Evolutionary conservation across 1,140 invertebrate species (phyloP), one percentile per base, ranked within the genome.

Genomic region (Stegodyphus dumicola): DNA sequence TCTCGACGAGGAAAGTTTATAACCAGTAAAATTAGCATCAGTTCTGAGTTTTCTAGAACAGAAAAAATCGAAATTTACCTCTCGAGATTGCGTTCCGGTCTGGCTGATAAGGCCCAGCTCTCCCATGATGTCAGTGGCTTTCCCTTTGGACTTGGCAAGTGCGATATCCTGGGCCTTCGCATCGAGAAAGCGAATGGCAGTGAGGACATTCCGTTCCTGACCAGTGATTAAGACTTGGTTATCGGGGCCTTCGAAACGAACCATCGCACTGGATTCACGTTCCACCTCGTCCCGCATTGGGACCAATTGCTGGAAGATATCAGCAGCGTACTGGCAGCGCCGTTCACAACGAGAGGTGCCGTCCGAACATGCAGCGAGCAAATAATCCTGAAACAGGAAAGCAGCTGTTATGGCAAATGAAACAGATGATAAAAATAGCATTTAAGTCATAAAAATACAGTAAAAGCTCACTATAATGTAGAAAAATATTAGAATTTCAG

Each of bases 201-300:
- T 54, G n/a, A 70, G 49, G 5, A 87, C 86, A 18, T 78, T 85
- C 9, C 78, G 48, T 69, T 87, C 85, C 7, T 69, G 86, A n/a
- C 87, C 87, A 13, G 60, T 54, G 4, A 85, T 70, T 11, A 69
- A 13, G 52, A 88, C 74, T 17, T 77, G 73, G 13, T 65, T 53
- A 5, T 88, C 86, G 13, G 54, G 54, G 17, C 69, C 67, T 17
- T 80, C 67, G 54, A 87, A 83, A 1, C 78, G 76, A 7, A 88
- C 67, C 67, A 87, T 15, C 9, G 81, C 86, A 18, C 86, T 52
- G n/a, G 79, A 73, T 52, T 85, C 86, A 7, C 79, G 74, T 52
- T 88, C 87, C 60, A 88, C 77, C 13, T 87, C 86, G 64, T 87
- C 81, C 11, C 86, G 54, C 75, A 88, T 75, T 11, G 69, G 80